These are phyloP conservation scores for Chondrosia reniformis DNA, from an alignment of 37 sponge, comb jelly and placozoan genomes.

Conservation along the genomic window DNA sequence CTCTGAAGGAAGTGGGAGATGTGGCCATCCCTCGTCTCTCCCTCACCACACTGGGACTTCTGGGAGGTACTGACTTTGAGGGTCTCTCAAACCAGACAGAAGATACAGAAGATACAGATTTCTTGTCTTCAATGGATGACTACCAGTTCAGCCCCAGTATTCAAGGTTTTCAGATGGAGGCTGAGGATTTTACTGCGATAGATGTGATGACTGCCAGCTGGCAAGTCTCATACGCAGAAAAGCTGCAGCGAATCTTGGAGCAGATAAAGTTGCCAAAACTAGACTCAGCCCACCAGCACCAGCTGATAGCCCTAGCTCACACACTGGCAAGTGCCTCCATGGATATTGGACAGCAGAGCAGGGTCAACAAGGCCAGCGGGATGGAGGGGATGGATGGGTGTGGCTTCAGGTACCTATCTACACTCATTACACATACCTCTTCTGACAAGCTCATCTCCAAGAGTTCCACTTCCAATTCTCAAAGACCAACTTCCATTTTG, in stretches of 20 bases:
- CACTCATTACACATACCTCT: constrained; percentile 55
- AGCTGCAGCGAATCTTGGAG: constrained; percentile 34
- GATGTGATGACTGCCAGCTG: constrained; percentile 32
- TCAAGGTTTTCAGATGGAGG: constrained; percentile 26
- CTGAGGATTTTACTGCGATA: constrained; percentile 6
- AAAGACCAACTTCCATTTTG: background rate
- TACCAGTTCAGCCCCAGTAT: constrained; percentile 5
- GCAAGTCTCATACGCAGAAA: constrained; percentile 41
- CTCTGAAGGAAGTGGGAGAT: background rate
- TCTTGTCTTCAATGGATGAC: constrained; percentile 43
- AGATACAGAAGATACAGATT: constrained; percentile 47
- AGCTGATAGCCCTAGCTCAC: constrained; percentile 71
- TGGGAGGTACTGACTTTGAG: background rate
- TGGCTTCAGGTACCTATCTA: constrained; percentile 82
- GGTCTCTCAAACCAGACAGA: background rate
- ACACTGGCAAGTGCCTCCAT: constrained; percentile 77
- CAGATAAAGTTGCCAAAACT: constrained; percentile 68
- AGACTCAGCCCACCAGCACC: constrained; percentile 71
- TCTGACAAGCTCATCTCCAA: constrained; percentile 47
- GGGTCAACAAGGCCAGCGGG: background rate
- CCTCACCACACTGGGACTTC: constrained; percentile 1
- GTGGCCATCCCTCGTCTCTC: background rate
- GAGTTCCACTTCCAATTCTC: constrained; percentile 18
- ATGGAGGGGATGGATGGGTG: constrained; percentile 94
- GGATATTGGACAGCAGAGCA: background rate